Evolutionary conservation across 1,140 invertebrate species (phyloP), one percentile per base, ranked within the genome.

Genomic region (Oncopeltus fasciatus): DNA sequence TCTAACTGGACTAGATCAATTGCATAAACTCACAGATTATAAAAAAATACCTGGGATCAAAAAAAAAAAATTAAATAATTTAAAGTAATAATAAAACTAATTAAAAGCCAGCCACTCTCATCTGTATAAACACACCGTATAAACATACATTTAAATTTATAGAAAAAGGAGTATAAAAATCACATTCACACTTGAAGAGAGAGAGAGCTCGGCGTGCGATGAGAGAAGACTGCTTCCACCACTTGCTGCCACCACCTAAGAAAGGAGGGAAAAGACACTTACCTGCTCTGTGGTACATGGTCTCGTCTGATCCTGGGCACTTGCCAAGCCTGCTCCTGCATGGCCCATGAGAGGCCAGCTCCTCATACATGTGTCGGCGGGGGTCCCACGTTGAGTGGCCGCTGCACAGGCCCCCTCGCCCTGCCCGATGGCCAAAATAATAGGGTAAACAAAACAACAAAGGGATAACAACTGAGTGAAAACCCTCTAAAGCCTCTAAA

Each of bases 291-390:
- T 70, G 70, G 61, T 72, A 72, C 67, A 81, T 74, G 64, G 79
- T 81, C 68, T 82, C 80, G 68, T 79, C 78, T 64, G 79, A 78
- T 64, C 78, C 79, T 63, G 74, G 77, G 62, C 74, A 77, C 57
- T 74, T 72, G 68, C 81, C 81, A 44, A 80, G 78, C n/a, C 73
- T 69, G 62, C 76, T 76, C 69, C 75, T 74, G 69, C 75, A 75
- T 66, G 74, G 77, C 58, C 74, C 77, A 74, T 78, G 80, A 68
- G 80, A 80, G 70, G 79, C 80, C 69, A 87, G 77, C 75, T 90
- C 87, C 77, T 91, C 88, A 75, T 92, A 92, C 76, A 90, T 85
- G 71, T 90, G 86, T 43, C 88, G 76, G 51, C 88, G 80, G 56
- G 88, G 88, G 75, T 90, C 87, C 88, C 88, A 91, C 69, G 89